Evolutionary conservation across 2,888 invertebrate genomes (phyloP).

Genomic region (Eristalis tenax): DNA sequence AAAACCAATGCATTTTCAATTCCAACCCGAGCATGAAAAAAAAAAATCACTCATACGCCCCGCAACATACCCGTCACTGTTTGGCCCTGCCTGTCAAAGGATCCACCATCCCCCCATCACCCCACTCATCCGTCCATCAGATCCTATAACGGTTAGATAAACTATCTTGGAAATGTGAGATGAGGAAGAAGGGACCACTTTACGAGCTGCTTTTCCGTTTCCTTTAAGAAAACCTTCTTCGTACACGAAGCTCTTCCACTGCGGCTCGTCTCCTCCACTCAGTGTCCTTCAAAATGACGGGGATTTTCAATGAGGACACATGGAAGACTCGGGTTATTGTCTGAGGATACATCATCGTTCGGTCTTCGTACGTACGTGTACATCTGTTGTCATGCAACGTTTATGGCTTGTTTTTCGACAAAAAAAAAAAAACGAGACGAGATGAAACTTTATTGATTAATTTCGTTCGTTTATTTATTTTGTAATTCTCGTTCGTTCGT

Average conservation of each 20-base stretch:
- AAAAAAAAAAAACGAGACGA: neutral
- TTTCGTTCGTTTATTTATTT: neutral
- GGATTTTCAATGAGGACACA: neutral
- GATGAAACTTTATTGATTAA: neutral
- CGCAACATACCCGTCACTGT: neutral
- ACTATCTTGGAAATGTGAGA: neutral
- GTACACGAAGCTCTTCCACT: neutral
- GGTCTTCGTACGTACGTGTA: neutral
- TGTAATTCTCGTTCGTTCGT: neutral
- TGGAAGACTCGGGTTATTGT: neutral
- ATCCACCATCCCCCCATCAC: neutral
- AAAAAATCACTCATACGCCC: neutral
- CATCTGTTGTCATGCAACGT: constrained; percentile 1
- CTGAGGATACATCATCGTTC: neutral
- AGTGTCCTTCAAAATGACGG: neutral
- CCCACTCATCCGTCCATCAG: neutral
- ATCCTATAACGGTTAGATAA: neutral
- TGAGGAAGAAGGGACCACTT: neutral
- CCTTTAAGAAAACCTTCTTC: neutral
- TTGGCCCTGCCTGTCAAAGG: neutral
- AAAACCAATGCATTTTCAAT: neutral
- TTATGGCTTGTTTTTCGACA: neutral
- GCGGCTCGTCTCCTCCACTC: neutral
- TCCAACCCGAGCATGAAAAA: neutral
- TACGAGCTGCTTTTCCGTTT: neutral